Base-by-base conservation (phyloP, 2,888 invertebrate genomes). In the Tuta absoluta region DNA sequence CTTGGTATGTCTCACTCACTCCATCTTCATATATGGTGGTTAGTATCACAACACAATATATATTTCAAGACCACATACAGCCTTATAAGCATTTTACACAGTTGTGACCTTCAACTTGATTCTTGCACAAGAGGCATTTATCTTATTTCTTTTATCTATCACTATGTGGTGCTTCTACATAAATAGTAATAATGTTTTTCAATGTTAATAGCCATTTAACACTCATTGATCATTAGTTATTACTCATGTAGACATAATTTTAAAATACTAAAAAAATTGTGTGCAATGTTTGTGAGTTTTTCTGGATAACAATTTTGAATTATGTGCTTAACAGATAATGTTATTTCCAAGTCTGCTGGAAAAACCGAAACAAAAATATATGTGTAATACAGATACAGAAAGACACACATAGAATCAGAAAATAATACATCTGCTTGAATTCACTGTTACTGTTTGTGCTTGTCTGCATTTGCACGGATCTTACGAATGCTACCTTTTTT, bases 11-110 rank as follows among this genome's bases (percentile, higher is more conserved):
- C 69, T 68, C 33, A 33, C 33, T 33, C 33, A 33, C 33, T 33
- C 10, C 33, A 33, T 33, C 67, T 72, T 72, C 73, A 68, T 73
- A 72, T 72, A 72, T 71, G 71, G 71, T n/a, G 5, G 74, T 73
- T 72, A 75, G 79, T 82, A 77, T 73, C 73, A 68, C 72, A 72
- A 3, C 74, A 75, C 79, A 82, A 78, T 80, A 80, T 72, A 74
- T 76, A 69, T 72, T 71, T 79, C 76, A 78, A 77, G 73, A 66
- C 67, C 66, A 70, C 67, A 66, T 61, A 67, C 70, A 69, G 67
- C 75, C 75, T 69, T 75, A 69, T 68, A 71, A 21, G 67, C 68
- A 71, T 66, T 57, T 49, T 60, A 61, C 33, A 53, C 23, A 41
- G 57, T 45, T 23, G 51, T 74, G 73, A 73, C 82, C 81, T 78